These are phyloP conservation scores for Oasisia sp. DNA, from an alignment of 2,888 invertebrate species.

Conservation along the genomic window DNA sequence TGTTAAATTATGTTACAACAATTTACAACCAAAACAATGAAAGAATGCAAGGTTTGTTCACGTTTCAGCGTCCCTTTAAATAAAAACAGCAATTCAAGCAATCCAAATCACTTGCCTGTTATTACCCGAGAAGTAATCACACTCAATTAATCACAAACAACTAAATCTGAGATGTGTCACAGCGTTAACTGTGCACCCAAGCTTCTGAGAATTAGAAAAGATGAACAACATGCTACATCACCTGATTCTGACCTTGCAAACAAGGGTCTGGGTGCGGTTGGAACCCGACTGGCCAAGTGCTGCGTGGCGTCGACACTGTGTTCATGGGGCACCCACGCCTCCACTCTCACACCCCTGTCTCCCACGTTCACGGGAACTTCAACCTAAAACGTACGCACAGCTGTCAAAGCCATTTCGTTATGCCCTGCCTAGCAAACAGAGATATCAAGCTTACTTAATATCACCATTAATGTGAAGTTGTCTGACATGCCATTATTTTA, in stretches of 20 bases:
- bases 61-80: no score
- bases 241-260: conserved; percentile 3
- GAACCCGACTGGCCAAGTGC: not conserved
- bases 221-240: not conserved
- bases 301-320: not conserved
- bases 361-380: not conserved
- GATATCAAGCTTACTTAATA: no score
- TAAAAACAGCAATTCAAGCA: no score
- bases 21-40: no score
- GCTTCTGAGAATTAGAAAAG: not conserved
- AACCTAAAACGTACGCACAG: not conserved
- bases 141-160: no score
- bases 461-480: no score
- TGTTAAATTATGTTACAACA: no score
- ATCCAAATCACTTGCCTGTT: no score
- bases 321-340: not conserved
- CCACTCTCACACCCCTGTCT: not conserved
- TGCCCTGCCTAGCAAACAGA: no score
- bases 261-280: not conserved
- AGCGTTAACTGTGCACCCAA: no score
- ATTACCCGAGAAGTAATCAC: no score
- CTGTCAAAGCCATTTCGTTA: not conserved
- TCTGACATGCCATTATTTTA: not conserved
- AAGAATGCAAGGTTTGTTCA: no score
- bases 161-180: not conserved